Base-by-base conservation (phyloP, 2,888 invertebrate species). In the Cotesia congregata region DNA sequence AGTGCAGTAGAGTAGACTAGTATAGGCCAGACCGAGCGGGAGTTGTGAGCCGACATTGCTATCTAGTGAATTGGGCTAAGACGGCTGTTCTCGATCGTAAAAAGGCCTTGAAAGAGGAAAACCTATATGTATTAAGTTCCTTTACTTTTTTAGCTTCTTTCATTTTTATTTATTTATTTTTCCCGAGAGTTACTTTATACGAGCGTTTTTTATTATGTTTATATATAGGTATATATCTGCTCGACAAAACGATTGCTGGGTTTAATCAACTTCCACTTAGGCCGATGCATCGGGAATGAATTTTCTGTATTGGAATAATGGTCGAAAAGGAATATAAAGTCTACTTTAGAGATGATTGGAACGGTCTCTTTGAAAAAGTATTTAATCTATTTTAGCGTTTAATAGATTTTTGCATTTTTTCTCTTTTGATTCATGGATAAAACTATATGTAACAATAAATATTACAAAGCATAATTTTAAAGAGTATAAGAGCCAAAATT, bases 31-130 rank as follows among this genome's bases (percentile, higher is more conserved):
- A 17, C 15, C 12, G 30, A 30, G 30, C 30, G 30, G 9, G 69
- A 20, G 7, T 50, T 15, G 40, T 30, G 62, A 41, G 17, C 73
- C 41, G 38, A 73, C 67, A 7, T 65, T 73, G 67, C 67, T 73
- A 69, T 65, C 77, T 77, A 5, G 50, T 38, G 71, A 72, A 76
- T 40, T 67, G 60, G 59, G 75, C 78, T 69, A 77, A 80, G 79
- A 74, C 75, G 74, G 74, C 77, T 76, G 78, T 80, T 78, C 75
- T 72, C 59, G 76, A 76, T 77, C 80, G 78, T 81, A 81, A 81
- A 81, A 79, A 77, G 7, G 69, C 70, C 73, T 50, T 50, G 12
- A 50, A 50, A 50, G 60, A 62, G 70, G 60, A 64, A 69, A 40
- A 6, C 30, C 15, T 17, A 39, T 17, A 65, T 41, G 17, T 59